Conservation (phyloP, 2,113 vertebrate genomes). For the Epinephelus moara region DNA sequence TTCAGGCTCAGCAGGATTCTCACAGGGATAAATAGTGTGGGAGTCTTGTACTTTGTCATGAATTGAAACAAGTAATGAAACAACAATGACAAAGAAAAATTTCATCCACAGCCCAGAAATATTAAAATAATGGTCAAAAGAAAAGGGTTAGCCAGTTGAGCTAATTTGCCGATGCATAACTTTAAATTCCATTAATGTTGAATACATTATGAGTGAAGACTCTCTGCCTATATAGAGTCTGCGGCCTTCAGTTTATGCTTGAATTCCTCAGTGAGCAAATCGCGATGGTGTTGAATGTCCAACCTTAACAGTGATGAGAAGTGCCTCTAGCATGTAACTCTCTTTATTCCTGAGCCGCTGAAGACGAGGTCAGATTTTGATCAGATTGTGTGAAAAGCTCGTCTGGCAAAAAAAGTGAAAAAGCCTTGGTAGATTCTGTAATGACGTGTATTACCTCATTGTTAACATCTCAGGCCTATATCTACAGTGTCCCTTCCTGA, state of each 20-base stretch:
- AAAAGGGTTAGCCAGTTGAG: background rate
- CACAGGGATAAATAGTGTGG: constrained; percentile 12
- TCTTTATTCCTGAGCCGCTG: background rate
- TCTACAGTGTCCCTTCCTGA: constrained; percentile 9
- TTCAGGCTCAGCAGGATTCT: constrained; percentile 3
- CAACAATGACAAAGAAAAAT: constrained; percentile 17
- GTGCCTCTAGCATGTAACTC: background rate
- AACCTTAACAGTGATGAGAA: background rate
- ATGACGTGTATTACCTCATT: constrained; percentile 2
- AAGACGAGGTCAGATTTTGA: background rate
- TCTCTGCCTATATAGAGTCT: background rate
- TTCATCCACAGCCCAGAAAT: constrained; percentile 8
- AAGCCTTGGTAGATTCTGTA: background rate
- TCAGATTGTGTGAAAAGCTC: background rate
- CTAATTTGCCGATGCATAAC: background rate
- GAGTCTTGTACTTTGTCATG: constrained; percentile 8
- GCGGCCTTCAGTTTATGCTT: background rate
- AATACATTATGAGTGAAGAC: background rate
- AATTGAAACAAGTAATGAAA: constrained; percentile 11
- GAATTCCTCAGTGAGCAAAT: background rate
- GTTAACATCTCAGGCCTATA: constrained; percentile 10
- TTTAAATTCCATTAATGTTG: background rate
- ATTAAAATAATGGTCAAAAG: background rate
- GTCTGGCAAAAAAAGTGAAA: background rate
- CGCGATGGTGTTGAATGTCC: background rate